Evolutionary conservation across 1,140 invertebrate genomes (phyloP).

Genomic region (Cardiocondyla obscurior): DNA sequence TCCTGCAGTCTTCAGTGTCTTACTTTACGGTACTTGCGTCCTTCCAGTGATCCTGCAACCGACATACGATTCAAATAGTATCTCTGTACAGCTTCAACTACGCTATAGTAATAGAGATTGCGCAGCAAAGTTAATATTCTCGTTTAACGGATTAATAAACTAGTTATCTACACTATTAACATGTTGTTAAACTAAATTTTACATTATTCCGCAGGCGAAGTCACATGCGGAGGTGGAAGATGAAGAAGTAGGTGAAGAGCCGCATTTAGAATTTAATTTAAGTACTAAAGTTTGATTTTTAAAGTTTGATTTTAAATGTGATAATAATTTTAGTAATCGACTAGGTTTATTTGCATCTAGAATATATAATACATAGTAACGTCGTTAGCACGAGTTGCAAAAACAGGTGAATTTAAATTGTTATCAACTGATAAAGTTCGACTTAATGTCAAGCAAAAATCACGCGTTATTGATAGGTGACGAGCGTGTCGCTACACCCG

Average conservation of each 20-base stretch:
- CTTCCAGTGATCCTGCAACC: not conserved
- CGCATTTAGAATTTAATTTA: not conserved
- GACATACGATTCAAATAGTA: not conserved
- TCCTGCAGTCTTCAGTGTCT: not conserved
- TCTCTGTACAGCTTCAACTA: not conserved
- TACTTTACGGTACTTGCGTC: conserved; percentile 43
- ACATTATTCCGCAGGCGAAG: not conserved
- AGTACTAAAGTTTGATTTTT: not conserved
- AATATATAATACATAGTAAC: conserved; percentile 81
- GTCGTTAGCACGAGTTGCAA: conserved; percentile 77
- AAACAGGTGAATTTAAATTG: conserved; percentile 55
- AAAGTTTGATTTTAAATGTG: not conserved
- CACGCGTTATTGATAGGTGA: conserved; percentile 49
- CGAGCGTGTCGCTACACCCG: not conserved
- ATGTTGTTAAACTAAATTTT: not conserved
- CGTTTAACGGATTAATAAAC: not conserved
- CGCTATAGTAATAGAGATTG: not conserved
- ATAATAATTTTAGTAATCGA: conserved; percentile 70
- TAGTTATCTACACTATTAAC: not conserved
- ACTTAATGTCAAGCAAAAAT: conserved; percentile 68
- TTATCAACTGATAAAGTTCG: conserved; percentile 29
- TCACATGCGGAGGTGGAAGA: too few species aligned
- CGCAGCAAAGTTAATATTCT: not conserved
- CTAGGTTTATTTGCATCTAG: conserved; percentile 82
- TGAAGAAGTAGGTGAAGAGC: not conserved